Evolutionary conservation across 2,113 vertebrate genomes (phyloP).

Genomic region (Manacus vitellinus): DNA sequence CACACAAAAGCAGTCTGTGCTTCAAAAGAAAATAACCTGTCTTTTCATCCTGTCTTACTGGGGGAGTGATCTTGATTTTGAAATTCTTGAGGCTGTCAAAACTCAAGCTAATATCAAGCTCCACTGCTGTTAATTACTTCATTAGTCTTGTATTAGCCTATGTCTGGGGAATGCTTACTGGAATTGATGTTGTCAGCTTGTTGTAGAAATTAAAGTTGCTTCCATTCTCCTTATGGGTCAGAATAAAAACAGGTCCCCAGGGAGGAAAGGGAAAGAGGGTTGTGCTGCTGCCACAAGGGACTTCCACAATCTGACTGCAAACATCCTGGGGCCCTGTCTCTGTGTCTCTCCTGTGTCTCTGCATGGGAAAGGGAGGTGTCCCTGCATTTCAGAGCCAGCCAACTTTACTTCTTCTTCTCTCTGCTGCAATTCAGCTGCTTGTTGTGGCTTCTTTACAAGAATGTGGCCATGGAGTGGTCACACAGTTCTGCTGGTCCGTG

Average conservation of each 20-base stretch:
- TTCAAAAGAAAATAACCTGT: background rate
- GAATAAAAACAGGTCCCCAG: background rate
- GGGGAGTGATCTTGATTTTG: background rate
- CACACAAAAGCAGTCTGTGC: background rate
- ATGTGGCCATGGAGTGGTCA: background rate
- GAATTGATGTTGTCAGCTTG: background rate
- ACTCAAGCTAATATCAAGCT: background rate
- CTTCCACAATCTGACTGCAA: background rate
- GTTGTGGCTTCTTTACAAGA: background rate
- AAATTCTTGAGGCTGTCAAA: background rate
- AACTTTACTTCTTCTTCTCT: background rate
- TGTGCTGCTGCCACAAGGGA: background rate
- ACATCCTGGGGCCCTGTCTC: background rate
- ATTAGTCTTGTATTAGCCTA: background rate
- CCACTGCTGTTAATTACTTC: background rate
- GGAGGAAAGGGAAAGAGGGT: background rate
- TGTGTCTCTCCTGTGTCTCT: background rate
- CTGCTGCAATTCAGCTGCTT: background rate
- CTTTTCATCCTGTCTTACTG: background rate
- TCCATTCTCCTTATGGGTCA: background rate
- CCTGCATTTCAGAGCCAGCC: background rate
- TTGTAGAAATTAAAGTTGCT: background rate
- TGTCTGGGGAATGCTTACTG: background rate
- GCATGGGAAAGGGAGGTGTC: background rate
- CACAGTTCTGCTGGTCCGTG: fast-evolving